These are phyloP conservation scores for Hycleus phaleratus DNA, from an alignment of 1,140 invertebrate species.

Conservation along the genomic window DNA sequence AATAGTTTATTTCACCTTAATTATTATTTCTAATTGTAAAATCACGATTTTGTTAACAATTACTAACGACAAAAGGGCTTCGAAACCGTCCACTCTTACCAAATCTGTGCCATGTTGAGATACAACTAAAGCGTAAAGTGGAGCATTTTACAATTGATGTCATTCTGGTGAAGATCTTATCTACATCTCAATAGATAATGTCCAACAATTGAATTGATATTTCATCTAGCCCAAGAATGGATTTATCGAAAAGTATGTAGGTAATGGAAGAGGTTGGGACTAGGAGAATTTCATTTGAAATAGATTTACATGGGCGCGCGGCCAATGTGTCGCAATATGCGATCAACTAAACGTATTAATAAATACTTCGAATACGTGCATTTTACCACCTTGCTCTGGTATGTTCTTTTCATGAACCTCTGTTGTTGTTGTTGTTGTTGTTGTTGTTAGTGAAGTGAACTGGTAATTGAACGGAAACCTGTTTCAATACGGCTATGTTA, in stretches of 20 bases:
- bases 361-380: slow-evolving; percentile 17
- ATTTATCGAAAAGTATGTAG: too few relatives aligned
- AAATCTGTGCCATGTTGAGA: too few relatives aligned
- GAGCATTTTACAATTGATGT: slow-evolving; percentile 3
- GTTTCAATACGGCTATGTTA: too few relatives aligned
- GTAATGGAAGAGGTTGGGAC: background rate
- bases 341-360: slow-evolving; percentile 14
- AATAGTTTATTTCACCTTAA: too few relatives aligned
- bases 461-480: too few relatives aligned
- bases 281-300: background rate
- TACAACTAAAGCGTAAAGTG: slow-evolving; percentile 7
- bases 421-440: background rate
- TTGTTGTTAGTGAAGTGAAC: too few relatives aligned
- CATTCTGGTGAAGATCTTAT: background rate
- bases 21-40: too few relatives aligned
- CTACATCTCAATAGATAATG: background rate
- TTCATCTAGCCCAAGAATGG: too few relatives aligned
- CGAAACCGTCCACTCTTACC: too few relatives aligned
- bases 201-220: background rate
- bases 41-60: too few relatives aligned
- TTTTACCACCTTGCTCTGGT: slow-evolving; percentile 17
- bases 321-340: slow-evolving; percentile 18
- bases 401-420: slow-evolving; percentile 15
- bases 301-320: slow-evolving; percentile 14
- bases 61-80: too few relatives aligned